These are phyloP conservation scores for Sebastes steindachneri DNA, from an alignment of 2,797 vertebrate genomes.

Conservation along the genomic window DNA sequence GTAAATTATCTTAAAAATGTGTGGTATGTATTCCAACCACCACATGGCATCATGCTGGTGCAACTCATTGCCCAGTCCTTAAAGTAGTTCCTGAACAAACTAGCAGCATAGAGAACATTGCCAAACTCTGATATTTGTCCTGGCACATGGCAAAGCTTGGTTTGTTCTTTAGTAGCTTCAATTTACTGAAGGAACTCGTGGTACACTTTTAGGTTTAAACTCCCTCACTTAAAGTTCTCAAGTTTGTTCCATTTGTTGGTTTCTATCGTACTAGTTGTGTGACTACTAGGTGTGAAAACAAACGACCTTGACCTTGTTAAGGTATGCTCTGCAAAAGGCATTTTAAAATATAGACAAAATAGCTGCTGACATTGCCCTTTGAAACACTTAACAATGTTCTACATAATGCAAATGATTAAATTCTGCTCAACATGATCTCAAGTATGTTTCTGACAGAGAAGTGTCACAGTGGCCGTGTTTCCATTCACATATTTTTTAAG, in stretches of 20 bases:
- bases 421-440: neutral
- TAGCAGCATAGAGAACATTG: neutral
- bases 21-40: neutral
- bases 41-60: constrained; percentile 16
- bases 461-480: neutral
- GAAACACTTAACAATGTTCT: neutral
- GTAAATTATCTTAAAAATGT: constrained; percentile 3
- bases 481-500: neutral
- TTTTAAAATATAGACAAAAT: neutral
- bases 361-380: neutral
- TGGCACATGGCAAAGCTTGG: neutral
- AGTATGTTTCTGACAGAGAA: neutral
- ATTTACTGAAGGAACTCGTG: neutral
- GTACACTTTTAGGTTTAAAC: neutral
- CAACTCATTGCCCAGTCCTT: constrained; percentile 2
- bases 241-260: neutral
- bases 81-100: constrained; percentile 5
- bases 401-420: neutral
- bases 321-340: neutral
- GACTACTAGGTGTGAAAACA: neutral
- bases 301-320: neutral
- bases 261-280: neutral
- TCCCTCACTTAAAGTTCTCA: neutral
- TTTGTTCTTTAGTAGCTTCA: neutral
- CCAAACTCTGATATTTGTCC: constrained; percentile 15